Evolutionary conservation across 2,113 vertebrate genomes (phyloP), one percentile per base, ranked within the genome.

Genomic region (Tichodroma muraria): DNA sequence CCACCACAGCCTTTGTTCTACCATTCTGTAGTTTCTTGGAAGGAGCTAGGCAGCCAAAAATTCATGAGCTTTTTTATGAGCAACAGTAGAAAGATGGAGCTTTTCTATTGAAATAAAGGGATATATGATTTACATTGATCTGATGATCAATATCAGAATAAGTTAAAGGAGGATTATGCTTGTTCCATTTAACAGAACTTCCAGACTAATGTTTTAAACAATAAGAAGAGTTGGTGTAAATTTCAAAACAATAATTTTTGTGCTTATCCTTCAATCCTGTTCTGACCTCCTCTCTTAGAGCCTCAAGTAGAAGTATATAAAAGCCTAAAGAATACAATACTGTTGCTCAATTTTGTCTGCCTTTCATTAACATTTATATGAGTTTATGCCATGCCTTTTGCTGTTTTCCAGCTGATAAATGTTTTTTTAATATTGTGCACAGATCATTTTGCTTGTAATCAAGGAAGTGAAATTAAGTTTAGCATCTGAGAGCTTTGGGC

Each of bases 401-500:
- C 69, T n/a, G 52, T 84, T 95, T 93, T 71, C 88, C 91, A 87
- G 82, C 88, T 91, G 79, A 65, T 96, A 88, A 92, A 94, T 93
- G 90, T 93, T 70, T 81, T 94, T 97, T 91, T 79, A 84, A 83
- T 90, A 94, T 87, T 80, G 66, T 5, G 25, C 72, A 42, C 84
- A 90, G 73, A 92, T 88, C 59, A 93, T 75, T 89, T 93, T 33
- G 83, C 90, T 97, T 96, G 80, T 85, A 97, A 96, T 87, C 76
- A 94, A 94, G 75, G 66, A 78, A 63, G 52, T 70, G 72, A 95
- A 95, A 70, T 75, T 52, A 61, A 88, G 86, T 93, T 94, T 89
- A 80, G 76, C 52, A 70, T 89, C 83, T 80, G 93, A 89, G 84
- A 37, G 65, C 84, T 91, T 89, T 52, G 53, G 71, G 81, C 80